Conservation (phyloP, 2,797 vertebrate genomes). For the Sebastes paucispinis region DNA sequence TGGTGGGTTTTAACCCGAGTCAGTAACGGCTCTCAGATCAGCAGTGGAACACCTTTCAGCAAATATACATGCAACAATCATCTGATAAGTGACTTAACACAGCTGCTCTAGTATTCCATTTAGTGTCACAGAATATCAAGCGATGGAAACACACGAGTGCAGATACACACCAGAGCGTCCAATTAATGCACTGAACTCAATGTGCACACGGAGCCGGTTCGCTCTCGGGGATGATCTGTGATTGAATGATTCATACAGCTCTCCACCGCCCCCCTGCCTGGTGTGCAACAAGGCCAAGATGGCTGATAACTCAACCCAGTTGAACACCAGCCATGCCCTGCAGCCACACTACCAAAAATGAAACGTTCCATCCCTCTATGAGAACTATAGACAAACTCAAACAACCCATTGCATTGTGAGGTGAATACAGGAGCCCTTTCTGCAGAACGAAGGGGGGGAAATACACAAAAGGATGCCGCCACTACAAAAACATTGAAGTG, state of each 20-base stretch:
- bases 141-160: neutral
- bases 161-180: neutral
- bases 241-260: slow-evolving; percentile 44
- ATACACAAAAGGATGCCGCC: neutral
- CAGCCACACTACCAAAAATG: slow-evolving; percentile 47
- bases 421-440: neutral
- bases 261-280: slow-evolving; percentile 11
- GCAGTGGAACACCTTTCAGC: neutral
- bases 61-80: neutral
- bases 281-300: slow-evolving; percentile 39
- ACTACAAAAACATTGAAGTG: neutral
- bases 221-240: slow-evolving; percentile 19
- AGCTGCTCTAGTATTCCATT: neutral
- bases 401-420: slow-evolving; percentile 11
- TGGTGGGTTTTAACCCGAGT: neutral
- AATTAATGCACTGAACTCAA: slow-evolving; percentile 18
- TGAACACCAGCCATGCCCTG: slow-evolving; percentile 55
- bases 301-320: slow-evolving; percentile 56
- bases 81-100: slow-evolving; percentile 9
- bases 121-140: neutral
- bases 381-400: slow-evolving; percentile 28
- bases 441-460: neutral
- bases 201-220: slow-evolving; percentile 7
- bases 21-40: slow-evolving; percentile 4
- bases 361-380: slow-evolving; percentile 45